Conservation (phyloP, 2,113 vertebrate genomes). For the Saguinus imperator region DNA sequence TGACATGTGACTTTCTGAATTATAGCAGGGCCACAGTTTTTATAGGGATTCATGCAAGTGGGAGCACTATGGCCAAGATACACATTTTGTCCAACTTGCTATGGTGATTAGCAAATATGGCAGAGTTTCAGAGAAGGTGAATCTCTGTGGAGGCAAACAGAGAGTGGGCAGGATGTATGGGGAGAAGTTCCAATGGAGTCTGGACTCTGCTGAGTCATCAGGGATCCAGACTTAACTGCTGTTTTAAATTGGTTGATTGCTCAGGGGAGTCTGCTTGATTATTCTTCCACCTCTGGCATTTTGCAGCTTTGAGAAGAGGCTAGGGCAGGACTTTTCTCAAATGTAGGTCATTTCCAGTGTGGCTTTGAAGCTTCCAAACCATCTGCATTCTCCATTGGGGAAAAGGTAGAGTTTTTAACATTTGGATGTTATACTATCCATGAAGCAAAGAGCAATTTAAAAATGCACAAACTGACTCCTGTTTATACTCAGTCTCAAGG, state of each 20-base stretch:
- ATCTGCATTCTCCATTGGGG: not conserved
- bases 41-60: not conserved
- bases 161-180: not conserved
- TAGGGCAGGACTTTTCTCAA: conserved; percentile 4
- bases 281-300: not conserved
- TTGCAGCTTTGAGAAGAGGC: not conserved
- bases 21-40: not conserved
- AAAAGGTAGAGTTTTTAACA: not conserved
- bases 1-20: not conserved
- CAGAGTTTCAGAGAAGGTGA: not conserved
- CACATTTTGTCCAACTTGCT: not conserved
- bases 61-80: not conserved
- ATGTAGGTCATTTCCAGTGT: not conserved
- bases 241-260: not conserved
- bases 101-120: not conserved
- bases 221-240: not conserved
- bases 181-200: not conserved
- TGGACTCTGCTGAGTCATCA: not conserved
- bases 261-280: not conserved
- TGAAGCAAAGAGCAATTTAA: not conserved
- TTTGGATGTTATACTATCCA: not conserved
- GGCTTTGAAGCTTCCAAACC: not conserved
- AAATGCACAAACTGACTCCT: not conserved
- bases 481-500: not conserved
- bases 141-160: not conserved